A percentile compares a stretch with the other conserved stretches of the same genome.
These are phyloP conservation scores for Sebastes schlegelii DNA, from an alignment of 2,113 vertebrate species.

Conservation along the genomic window DNA sequence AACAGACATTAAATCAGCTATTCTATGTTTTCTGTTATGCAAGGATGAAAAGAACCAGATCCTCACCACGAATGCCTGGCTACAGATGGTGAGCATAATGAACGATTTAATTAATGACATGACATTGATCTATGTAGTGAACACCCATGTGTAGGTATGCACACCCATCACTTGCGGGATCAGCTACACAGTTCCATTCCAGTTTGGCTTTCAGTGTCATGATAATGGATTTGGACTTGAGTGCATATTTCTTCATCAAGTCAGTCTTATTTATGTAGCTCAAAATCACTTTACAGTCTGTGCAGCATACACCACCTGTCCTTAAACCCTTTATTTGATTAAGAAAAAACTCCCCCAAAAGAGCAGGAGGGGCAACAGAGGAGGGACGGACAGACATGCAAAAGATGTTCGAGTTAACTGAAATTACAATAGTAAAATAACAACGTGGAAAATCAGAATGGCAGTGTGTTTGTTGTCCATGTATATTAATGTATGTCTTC, in stretches of 20 bases:
- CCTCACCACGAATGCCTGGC: constrained; percentile 86
- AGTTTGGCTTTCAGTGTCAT: constrained; percentile 13
- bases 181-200: background rate
- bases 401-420: background rate
- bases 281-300: background rate
- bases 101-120: constrained; percentile 29
- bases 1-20: background rate
- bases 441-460: background rate
- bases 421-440: background rate
- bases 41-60: constrained; percentile 89
- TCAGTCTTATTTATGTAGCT: constrained; percentile 11
- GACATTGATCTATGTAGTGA: constrained; percentile 40
- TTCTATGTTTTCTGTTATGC: constrained; percentile 30
- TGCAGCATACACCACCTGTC: background rate
- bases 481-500: background rate
- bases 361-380: background rate
- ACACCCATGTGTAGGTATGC: background rate
- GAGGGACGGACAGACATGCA: background rate
- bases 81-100: constrained; percentile 85
- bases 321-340: background rate
- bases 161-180: background rate
- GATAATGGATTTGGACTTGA: background rate
- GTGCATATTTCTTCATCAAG: background rate
- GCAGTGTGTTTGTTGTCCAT: background rate
- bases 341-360: background rate